phyloP scores from a whole-genome alignment of 2,888 invertebrate species.

The Sepiola atlantica region DNA sequence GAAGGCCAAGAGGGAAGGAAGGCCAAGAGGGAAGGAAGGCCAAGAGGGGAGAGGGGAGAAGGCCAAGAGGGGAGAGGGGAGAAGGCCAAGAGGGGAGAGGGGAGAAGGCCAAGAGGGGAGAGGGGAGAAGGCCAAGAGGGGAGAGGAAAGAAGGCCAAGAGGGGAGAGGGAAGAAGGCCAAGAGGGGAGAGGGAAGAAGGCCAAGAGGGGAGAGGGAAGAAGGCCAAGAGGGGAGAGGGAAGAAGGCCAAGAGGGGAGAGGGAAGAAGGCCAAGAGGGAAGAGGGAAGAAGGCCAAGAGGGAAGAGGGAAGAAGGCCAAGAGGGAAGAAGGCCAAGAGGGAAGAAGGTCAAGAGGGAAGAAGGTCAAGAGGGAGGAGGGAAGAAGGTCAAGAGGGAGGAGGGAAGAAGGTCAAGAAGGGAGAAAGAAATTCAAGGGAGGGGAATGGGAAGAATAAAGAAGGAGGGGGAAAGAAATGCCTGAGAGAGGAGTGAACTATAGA shows the following conservation, averaged over 20 bases:
- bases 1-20: not conserved
- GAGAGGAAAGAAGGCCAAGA: not conserved
- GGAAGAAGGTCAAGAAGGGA: too few relatives aligned
- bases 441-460: too few relatives aligned
- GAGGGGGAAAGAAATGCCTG: too few relatives aligned
- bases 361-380: too few relatives aligned
- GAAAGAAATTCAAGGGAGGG: too few relatives aligned
- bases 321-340: too few relatives aligned
- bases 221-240: not conserved
- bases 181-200: not conserved
- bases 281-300: not conserved
- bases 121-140: too few relatives aligned
- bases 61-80: not conserved
- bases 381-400: too few relatives aligned
- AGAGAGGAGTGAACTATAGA: too few relatives aligned
- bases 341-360: not conserved
- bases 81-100: not conserved
- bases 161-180: not conserved
- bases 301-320: not conserved
- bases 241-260: not conserved
- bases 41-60: not conserved
- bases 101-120: not conserved
- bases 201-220: not conserved
- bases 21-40: not conserved
- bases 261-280: not conserved